Evolutionary conservation across 2,888 invertebrate genomes (phyloP).

Genomic region (Diabrotica balteata): DNA sequence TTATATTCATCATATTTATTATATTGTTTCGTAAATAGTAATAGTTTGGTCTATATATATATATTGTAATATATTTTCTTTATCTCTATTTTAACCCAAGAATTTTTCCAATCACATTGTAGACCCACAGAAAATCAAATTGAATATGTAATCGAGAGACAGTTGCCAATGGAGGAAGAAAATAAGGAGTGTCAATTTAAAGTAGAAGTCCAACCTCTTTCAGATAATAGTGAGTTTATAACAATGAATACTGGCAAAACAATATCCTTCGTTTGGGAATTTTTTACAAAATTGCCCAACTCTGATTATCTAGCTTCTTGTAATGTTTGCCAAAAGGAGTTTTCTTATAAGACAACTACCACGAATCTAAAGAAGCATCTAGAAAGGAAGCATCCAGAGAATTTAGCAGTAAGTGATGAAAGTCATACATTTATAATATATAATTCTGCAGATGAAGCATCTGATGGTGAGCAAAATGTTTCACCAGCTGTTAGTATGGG

Average conservation of each 20-base stretch:
- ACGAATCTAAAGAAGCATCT: conserved; percentile 16
- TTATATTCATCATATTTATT: too few relatives aligned
- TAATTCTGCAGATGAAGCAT: neutral
- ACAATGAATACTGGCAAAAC: conserved; percentile 9
- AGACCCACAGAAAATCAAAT: conserved; percentile 10
- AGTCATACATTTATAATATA: conserved; percentile 10
- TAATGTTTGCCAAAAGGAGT: conserved; percentile 10
- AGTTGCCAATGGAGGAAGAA: conserved; percentile 11
- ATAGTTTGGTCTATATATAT: too few relatives aligned
- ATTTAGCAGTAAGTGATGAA: conserved; percentile 13
- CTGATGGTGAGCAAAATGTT: neutral
- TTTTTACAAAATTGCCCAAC: conserved; percentile 7
- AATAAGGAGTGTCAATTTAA: conserved; percentile 13
- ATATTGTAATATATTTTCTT: too few relatives aligned
- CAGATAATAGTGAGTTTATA: conserved; percentile 8
- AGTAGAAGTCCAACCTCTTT: conserved; percentile 20
- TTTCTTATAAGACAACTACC: conserved; percentile 18
- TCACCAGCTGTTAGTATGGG: too few relatives aligned
- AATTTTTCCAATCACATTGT: neutral
- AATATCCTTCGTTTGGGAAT: conserved; percentile 6
- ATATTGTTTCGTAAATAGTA: too few relatives aligned
- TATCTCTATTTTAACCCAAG: too few relatives aligned
- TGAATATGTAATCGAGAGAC: conserved; percentile 22
- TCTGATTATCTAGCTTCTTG: conserved; percentile 18
- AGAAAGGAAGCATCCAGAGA: conserved; percentile 13